These are phyloP conservation scores for Pharmacophagus antenor DNA, from an alignment of 2,888 invertebrate species.

Conservation along the genomic window DNA sequence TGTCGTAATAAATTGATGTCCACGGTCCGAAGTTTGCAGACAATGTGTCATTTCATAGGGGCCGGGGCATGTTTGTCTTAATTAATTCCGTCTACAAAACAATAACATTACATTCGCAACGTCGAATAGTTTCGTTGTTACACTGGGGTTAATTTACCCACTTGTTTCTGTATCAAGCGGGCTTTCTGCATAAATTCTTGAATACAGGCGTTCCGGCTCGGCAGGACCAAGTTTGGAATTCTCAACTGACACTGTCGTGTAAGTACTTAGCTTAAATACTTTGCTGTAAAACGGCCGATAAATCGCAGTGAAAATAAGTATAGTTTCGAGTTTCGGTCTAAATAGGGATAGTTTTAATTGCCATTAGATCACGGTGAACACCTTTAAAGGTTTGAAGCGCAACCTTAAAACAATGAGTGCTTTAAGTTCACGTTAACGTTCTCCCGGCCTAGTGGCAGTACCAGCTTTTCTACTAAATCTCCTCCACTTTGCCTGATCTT, in stretches of 20 bases:
- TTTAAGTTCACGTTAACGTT: too few species aligned
- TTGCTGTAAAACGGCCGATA: constrained; percentile 17
- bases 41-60: constrained; percentile 19
- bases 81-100: constrained; percentile 35
- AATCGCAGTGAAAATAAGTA: constrained; percentile 20
- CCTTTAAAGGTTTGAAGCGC: neutral
- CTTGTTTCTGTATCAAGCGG: constrained; percentile 28
- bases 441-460: too few species aligned
- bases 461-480: too few species aligned
- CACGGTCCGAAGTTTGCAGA: constrained; percentile 14
- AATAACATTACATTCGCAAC: constrained; percentile 32
- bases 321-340: constrained; percentile 16
- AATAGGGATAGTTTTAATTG: constrained; percentile 11
- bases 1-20: constrained; percentile 12
- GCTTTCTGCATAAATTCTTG: constrained; percentile 15
- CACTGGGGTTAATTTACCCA: constrained; percentile 28
- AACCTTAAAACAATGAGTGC: neutral
- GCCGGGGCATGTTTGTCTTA: constrained; percentile 32
- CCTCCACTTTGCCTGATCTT: too few species aligned
- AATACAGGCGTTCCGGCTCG: constrained; percentile 11
- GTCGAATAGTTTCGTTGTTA: constrained; percentile 25
- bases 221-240: constrained; percentile 17
- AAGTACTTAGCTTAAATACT: constrained; percentile 25
- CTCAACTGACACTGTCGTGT: constrained; percentile 20
- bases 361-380: neutral